phyloP scores from a whole-genome alignment of 2,113 vertebrate genomes.

The Petroica traversi region DNA sequence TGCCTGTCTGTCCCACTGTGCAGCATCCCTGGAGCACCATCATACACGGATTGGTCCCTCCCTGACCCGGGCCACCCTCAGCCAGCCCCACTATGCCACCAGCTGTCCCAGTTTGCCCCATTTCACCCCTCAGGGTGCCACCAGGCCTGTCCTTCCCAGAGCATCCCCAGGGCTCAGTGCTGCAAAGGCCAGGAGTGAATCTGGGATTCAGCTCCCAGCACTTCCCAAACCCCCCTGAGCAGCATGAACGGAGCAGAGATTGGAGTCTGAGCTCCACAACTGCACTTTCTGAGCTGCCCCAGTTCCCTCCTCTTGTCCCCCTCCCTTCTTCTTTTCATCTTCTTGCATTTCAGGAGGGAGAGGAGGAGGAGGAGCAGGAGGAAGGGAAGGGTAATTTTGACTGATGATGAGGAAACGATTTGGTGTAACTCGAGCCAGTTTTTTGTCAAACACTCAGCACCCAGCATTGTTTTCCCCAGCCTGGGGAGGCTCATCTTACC shows the following conservation, averaged over 20 bases:
- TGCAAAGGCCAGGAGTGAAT: not conserved
- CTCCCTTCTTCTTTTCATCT: not conserved
- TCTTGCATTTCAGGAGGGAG: slow-evolving; percentile 16
- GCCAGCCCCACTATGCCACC: accelerated
- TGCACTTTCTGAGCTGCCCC: not conserved
- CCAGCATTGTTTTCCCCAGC: not conserved
- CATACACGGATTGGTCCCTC: accelerated
- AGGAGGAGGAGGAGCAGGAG: slow-evolving; percentile 1
- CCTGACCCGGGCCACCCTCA: accelerated
- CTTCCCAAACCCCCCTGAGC: not conserved
- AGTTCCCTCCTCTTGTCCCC: not conserved
- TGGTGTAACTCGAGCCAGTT: not conserved
- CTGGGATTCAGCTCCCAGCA: not conserved
- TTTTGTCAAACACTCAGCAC: slow-evolving; percentile 44
- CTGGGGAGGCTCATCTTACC: not conserved
- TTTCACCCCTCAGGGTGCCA: not conserved
- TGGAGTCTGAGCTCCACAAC: not conserved
- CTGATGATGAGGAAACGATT: slow-evolving; percentile 10
- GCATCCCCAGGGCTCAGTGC: not conserved
- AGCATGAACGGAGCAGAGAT: not conserved
- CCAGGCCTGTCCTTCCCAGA: accelerated
- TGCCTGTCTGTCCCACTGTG: accelerated
- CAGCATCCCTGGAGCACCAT: not conserved
- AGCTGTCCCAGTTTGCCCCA: not conserved
- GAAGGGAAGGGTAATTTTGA: slow-evolving; percentile 23